A percentile compares a stretch with the other conserved stretches of the same genome.
Evolutionary conservation across 2,113 vertebrate species (phyloP).

Genomic region (Crotophaga sulcirostris): DNA sequence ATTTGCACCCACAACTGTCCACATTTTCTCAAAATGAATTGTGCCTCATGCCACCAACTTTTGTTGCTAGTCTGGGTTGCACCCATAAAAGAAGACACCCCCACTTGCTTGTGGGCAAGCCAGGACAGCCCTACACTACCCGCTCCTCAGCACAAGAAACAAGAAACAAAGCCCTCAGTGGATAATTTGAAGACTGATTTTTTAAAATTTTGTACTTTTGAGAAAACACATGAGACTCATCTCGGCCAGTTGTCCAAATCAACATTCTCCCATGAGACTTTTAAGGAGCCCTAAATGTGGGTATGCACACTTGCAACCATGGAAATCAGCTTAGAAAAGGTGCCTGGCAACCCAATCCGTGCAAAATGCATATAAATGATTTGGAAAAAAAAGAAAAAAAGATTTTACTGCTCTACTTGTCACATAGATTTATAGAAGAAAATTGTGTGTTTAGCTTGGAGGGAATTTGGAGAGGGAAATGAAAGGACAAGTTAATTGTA

Average conservation of each 20-base stretch:
- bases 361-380: neutral
- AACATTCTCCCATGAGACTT: neutral
- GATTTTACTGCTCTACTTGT: conserved; percentile 53
- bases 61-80: neutral
- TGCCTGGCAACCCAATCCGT: neutral
- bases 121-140: neutral
- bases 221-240: neutral
- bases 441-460: conserved; percentile 54
- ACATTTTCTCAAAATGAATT: neutral
- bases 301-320: neutral
- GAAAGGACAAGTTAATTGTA: conserved; percentile 57
- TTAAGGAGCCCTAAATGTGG: neutral
- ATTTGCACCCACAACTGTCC: neutral
- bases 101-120: neutral
- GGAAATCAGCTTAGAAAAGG: conserved; percentile 27
- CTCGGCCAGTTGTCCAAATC: neutral
- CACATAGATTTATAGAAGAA: conserved; percentile 52
- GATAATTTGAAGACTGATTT: neutral
- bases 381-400: neutral
- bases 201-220: neutral
- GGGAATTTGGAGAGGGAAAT: conserved; percentile 27
- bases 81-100: neutral
- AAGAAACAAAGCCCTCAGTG: neutral
- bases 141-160: rapidly evolving
- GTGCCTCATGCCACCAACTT: neutral